Conservation (phyloP, 2,113 vertebrate genomes). For the Hydrochoerus hydrochaeris region DNA sequence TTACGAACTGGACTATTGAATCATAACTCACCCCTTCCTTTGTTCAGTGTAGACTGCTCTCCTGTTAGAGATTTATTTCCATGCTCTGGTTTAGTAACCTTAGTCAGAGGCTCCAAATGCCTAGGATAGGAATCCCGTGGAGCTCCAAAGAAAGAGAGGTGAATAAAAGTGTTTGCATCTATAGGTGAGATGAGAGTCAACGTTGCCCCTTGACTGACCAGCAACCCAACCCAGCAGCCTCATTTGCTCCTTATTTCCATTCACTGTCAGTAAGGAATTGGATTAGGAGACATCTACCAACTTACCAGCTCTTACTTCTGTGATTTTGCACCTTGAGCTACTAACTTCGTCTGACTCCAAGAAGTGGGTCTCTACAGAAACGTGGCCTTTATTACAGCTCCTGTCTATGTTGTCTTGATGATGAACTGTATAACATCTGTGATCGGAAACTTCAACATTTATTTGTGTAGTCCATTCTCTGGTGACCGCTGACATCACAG, state of each 20-base stretch:
- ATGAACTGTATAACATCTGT: neutral
- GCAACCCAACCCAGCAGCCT: neutral
- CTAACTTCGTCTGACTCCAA: neutral
- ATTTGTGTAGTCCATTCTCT: neutral
- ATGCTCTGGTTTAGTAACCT: constrained; percentile 35
- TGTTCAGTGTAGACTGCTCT: neutral
- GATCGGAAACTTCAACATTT: neutral
- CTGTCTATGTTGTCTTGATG: neutral
- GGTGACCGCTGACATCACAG: neutral
- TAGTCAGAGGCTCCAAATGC: neutral
- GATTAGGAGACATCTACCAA: neutral
- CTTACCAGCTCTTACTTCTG: neutral
- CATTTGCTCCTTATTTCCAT: neutral
- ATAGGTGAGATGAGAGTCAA: neutral
- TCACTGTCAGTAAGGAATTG: neutral
- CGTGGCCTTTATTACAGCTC: neutral
- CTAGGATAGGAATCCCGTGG: neutral
- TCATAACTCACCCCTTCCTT: neutral
- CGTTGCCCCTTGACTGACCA: constrained; percentile 13
- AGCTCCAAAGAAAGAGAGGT: neutral
- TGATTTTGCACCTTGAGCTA: neutral
- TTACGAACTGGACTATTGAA: neutral
- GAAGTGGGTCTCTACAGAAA: neutral
- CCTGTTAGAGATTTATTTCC: neutral
- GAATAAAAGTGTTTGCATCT: neutral